A percentile compares a stretch with the other conserved stretches of the same genome.
Conservation (phyloP, 1,140 invertebrate genomes). For the Penaeus japonicus region DNA sequence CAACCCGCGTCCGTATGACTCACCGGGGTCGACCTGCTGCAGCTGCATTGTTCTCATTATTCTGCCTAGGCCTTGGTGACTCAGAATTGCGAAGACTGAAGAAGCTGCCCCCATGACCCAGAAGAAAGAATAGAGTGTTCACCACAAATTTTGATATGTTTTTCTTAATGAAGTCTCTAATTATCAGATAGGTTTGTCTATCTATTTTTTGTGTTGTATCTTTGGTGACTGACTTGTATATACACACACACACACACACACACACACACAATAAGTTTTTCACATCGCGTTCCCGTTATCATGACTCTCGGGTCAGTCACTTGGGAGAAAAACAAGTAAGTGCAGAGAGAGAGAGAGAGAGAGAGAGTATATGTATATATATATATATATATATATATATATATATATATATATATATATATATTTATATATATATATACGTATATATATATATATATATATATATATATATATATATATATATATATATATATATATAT, state of each 20-base stretch:
- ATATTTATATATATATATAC: not conserved
- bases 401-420: not conserved
- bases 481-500: not conserved
- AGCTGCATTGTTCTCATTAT: too few relatives aligned
- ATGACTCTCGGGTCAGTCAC: too few relatives aligned
- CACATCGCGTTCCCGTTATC: too few relatives aligned
- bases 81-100: too few relatives aligned
- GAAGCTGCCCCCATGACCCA: too few relatives aligned
- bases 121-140: too few relatives aligned
- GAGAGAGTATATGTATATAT: not conserved
- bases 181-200: not conserved
- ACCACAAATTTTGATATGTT: not conserved
- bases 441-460: not conserved
- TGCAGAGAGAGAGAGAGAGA: too few relatives aligned
- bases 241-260: not conserved
- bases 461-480: constrained; percentile 7
- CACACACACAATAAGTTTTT: not conserved
- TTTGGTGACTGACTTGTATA: too few relatives aligned
- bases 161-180: not conserved
- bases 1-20: too few relatives aligned
- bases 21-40: too few relatives aligned
- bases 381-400: not conserved
- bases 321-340: too few relatives aligned
- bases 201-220: not conserved
- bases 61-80: too few relatives aligned